Evolutionary conservation across 2,888 invertebrate genomes (phyloP).

Genomic region (Lithophane leautieri): DNA sequence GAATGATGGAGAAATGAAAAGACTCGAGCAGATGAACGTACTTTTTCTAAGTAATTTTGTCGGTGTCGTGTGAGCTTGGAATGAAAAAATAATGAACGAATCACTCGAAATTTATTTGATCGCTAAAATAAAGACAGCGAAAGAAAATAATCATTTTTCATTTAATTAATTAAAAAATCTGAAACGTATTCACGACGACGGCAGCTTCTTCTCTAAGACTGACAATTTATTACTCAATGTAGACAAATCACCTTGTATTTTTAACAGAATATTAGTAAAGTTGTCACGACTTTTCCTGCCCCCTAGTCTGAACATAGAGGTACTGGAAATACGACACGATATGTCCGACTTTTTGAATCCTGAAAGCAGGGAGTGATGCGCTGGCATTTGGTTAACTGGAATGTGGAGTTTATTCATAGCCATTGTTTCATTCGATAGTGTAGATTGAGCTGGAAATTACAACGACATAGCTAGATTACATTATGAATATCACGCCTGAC

Average conservation of each 20-base stretch:
- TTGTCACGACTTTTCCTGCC: constrained; percentile 82
- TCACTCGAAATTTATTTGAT: background rate
- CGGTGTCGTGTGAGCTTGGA: background rate
- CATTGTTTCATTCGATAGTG: constrained; percentile 69
- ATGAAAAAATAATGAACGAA: background rate
- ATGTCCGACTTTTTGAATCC: constrained; percentile 79
- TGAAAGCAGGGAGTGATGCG: constrained; percentile 52
- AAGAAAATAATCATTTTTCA: background rate
- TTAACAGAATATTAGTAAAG: constrained; percentile 80
- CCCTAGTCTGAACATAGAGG: constrained; percentile 79
- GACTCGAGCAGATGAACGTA: background rate
- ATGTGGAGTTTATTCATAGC: constrained; percentile 67
- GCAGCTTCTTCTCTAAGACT: constrained; percentile 80
- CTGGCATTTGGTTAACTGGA: constrained; percentile 57
- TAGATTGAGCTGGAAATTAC: constrained; percentile 69
- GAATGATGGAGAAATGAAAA: background rate
- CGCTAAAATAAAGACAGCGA: background rate
- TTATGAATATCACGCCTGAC: background rate
- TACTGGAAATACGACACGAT: constrained; percentile 78
- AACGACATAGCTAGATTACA: constrained; percentile 8
- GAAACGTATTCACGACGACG: constrained; percentile 25
- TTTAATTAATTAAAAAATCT: background rate
- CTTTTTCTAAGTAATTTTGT: background rate
- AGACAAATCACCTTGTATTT: constrained; percentile 84
- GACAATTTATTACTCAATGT: constrained; percentile 81